phyloP scores from a whole-genome alignment of 2,888 invertebrate genomes.

The Deilephila elpenor region DNA sequence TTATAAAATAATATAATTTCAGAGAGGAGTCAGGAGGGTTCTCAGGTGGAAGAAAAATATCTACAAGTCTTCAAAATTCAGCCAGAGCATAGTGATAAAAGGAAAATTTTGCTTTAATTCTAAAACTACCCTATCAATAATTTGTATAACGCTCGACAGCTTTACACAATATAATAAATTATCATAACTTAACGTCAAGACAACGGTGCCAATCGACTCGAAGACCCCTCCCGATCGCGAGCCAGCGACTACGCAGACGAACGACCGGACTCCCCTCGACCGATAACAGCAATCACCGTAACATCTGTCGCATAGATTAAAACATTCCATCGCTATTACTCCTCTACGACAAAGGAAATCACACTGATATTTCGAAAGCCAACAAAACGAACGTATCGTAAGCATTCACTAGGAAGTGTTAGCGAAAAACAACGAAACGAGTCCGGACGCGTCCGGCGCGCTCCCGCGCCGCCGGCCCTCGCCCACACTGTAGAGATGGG shows the following conservation, averaged over 20 bases:
- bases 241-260: slow-evolving; percentile 20
- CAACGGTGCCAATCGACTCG: slow-evolving; percentile 30
- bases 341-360: slow-evolving; percentile 76
- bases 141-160: slow-evolving; percentile 37
- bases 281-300: slow-evolving; percentile 16
- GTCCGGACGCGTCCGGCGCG: slow-evolving; percentile 52
- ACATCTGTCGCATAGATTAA: slow-evolving; percentile 42
- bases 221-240: slow-evolving; percentile 27
- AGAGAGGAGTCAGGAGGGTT: slow-evolving; percentile 68
- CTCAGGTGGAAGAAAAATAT: slow-evolving; percentile 39
- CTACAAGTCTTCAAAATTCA: slow-evolving; percentile 45
- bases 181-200: slow-evolving; percentile 32
- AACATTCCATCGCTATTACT: slow-evolving; percentile 79
- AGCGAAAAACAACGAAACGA: slow-evolving; percentile 69
- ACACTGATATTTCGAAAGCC: slow-evolving; percentile 82
- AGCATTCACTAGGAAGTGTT: slow-evolving; percentile 78
- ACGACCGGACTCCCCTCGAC: slow-evolving; percentile 31
- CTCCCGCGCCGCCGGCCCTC: slow-evolving; percentile 42
- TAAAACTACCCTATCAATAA: slow-evolving; percentile 52
- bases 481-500: too few relatives aligned
- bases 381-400: slow-evolving; percentile 79
- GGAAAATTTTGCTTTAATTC: slow-evolving; percentile 33
- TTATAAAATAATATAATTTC: slow-evolving; percentile 61
- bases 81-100: slow-evolving; percentile 33
- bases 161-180: slow-evolving; percentile 33